Evolutionary conservation across 2,888 invertebrate genomes (phyloP).

Genomic region (Pantelozetes paolii): DNA sequence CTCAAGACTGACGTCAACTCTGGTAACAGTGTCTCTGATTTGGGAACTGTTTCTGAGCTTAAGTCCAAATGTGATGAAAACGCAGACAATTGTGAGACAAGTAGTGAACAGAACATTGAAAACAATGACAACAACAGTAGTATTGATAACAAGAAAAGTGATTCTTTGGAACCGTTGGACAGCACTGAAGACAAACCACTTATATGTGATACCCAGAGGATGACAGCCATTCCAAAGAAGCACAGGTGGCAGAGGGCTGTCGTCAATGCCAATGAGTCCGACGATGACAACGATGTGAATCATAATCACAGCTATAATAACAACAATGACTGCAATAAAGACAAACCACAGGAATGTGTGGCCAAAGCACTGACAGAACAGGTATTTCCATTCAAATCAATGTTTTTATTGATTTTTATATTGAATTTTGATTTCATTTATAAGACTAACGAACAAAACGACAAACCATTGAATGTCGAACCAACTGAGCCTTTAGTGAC

Average conservation of each 20-base stretch:
- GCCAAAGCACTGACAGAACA: conserved; percentile 3
- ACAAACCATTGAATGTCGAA: not conserved
- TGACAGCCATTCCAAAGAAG: conserved; percentile 28
- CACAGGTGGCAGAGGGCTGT: conserved; percentile 35
- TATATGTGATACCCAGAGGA: not conserved
- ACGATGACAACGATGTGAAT: not conserved
- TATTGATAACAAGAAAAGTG: conserved; percentile 10
- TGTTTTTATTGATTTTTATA: not conserved
- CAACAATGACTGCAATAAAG: conserved; percentile 20
- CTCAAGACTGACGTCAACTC: not conserved
- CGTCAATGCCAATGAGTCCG: conserved; percentile 8
- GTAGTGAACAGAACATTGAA: conserved; percentile 5
- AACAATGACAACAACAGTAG: not conserved
- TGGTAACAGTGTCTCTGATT: conserved; percentile 13
- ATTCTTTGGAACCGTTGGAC: conserved; percentile 1
- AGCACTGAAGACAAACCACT: conserved; percentile 17
- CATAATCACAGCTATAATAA: conserved; percentile 11
- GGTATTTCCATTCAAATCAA: not conserved
- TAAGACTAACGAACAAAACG: conserved; percentile 15
- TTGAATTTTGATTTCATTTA: not conserved
- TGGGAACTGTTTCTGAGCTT: not conserved
- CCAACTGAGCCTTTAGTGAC: not conserved
- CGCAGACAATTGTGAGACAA: conserved; percentile 7
- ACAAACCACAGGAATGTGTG: conserved; percentile 2
- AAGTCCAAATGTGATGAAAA: not conserved